These are phyloP conservation scores for Pluvialis apricaria DNA, from an alignment of 2,113 vertebrate species.

Conservation along the genomic window DNA sequence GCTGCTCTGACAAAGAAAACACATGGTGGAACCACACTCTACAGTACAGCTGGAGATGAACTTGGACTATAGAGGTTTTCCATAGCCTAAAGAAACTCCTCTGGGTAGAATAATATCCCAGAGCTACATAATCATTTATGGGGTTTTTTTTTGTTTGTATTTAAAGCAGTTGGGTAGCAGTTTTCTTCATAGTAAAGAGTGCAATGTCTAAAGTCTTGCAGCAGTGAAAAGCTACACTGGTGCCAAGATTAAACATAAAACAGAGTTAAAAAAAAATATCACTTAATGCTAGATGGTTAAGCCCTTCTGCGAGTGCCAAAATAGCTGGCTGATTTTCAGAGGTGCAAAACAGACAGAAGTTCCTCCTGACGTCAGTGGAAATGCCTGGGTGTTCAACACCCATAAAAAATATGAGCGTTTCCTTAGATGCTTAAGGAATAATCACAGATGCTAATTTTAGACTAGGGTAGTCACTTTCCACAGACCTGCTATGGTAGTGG, in stretches of 20 bases:
- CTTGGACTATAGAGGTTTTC: not conserved
- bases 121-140: not conserved
- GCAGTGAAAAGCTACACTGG: not conserved
- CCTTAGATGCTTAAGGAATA: constrained; percentile 48
- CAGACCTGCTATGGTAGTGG: constrained; percentile 12
- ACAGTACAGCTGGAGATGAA: not conserved
- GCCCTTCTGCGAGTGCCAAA: not conserved
- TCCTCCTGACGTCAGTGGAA: constrained; percentile 54
- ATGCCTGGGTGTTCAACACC: constrained; percentile 45
- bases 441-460: constrained; percentile 36
- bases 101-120: not conserved
- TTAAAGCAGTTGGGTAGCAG: not conserved
- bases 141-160: not conserved
- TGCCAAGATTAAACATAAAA: constrained; percentile 30
- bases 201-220: not conserved
- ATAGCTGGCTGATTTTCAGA: constrained; percentile 36
- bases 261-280: not conserved
- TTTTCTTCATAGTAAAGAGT: not conserved
- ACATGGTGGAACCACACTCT: not conserved
- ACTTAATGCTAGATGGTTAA: not conserved
- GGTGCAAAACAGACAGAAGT: constrained; percentile 27
- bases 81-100: not conserved
- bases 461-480: not conserved
- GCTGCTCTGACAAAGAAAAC: not conserved
- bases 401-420: constrained; percentile 33